phyloP scores from a whole-genome alignment of 2,888 invertebrate genomes.

The Gonocerus acuteangulatus region DNA sequence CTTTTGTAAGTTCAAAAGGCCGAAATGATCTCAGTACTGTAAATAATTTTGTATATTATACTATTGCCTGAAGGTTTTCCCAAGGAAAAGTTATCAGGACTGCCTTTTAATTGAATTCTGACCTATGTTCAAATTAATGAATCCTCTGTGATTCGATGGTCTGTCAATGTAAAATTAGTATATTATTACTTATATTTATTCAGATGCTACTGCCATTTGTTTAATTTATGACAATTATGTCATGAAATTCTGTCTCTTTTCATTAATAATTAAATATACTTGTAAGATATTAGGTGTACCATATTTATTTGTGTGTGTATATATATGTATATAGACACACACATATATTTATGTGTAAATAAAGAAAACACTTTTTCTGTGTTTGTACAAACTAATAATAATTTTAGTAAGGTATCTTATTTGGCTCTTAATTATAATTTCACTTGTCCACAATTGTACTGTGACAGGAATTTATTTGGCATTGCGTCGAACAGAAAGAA shows the following conservation, averaged over 20 bases:
- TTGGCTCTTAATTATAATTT: slow-evolving; percentile 2
- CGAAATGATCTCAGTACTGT: slow-evolving; percentile 17
- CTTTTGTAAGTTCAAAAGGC: slow-evolving; percentile 9
- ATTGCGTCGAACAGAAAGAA: background rate
- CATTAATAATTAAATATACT: slow-evolving; percentile 5
- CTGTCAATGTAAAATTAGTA: background rate
- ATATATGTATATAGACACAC: slow-evolving; percentile 4
- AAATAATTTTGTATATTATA: slow-evolving; percentile 18
- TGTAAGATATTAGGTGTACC: slow-evolving; percentile 25
- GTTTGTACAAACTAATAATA: slow-evolving; percentile 24
- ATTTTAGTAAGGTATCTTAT: slow-evolving; percentile 18
- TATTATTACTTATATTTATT: slow-evolving; percentile 9
- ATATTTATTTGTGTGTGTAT: slow-evolving; percentile 9
- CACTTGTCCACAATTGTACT: slow-evolving; percentile 7
- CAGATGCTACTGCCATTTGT: slow-evolving; percentile 21
- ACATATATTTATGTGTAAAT: no score
- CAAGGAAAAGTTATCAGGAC: background rate
- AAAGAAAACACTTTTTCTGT: background rate
- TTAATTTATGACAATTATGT: slow-evolving; percentile 6
- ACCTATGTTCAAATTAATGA: slow-evolving; percentile 1
- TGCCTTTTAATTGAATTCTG: slow-evolving; percentile 16
- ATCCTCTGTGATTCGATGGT: slow-evolving; percentile 6
- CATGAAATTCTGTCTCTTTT: slow-evolving; percentile 16
- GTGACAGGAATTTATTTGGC: slow-evolving; percentile 14
- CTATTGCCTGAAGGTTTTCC: background rate